phyloP scores from a whole-genome alignment of 2,797 vertebrate species.

The Micromesistius poutassou region DNA sequence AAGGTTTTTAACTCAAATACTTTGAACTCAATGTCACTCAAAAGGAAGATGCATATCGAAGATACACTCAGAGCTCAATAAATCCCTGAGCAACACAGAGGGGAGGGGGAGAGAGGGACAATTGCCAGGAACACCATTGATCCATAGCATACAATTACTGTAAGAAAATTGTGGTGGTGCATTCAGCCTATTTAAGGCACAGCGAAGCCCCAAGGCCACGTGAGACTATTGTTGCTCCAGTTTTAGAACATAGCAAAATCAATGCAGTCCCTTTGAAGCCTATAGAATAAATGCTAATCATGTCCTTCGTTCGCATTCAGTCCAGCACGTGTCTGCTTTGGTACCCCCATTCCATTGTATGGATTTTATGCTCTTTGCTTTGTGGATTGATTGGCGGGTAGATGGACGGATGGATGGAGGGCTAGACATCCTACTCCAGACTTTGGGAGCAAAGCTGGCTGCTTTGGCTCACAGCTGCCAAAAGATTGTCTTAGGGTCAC shows the following conservation, averaged over 20 bases:
- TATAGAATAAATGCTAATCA: constrained; percentile 34
- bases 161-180: constrained; percentile 19
- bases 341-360: constrained; percentile 42
- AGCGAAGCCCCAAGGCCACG: constrained; percentile 23
- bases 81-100: constrained; percentile 5
- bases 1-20: neutral
- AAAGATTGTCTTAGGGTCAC: constrained; percentile 27
- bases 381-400: constrained; percentile 34
- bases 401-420: constrained; percentile 44
- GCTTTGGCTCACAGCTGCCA: constrained; percentile 46
- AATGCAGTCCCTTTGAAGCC: constrained; percentile 34
- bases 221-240: constrained; percentile 35
- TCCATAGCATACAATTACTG: constrained; percentile 48
- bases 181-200: constrained; percentile 33
- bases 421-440: constrained; percentile 42
- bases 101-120: neutral
- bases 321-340: constrained; percentile 16
- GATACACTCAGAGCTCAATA: constrained; percentile 23
- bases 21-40: neutral
- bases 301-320: constrained; percentile 26
- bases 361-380: constrained; percentile 38
- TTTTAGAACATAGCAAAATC: constrained; percentile 39
- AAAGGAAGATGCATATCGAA: neutral
- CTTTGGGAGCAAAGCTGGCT: constrained; percentile 41
- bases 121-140: constrained; percentile 44